These are phyloP conservation scores for Jacana jacana DNA, from an alignment of 2,113 vertebrate species.

Conservation along the genomic window DNA sequence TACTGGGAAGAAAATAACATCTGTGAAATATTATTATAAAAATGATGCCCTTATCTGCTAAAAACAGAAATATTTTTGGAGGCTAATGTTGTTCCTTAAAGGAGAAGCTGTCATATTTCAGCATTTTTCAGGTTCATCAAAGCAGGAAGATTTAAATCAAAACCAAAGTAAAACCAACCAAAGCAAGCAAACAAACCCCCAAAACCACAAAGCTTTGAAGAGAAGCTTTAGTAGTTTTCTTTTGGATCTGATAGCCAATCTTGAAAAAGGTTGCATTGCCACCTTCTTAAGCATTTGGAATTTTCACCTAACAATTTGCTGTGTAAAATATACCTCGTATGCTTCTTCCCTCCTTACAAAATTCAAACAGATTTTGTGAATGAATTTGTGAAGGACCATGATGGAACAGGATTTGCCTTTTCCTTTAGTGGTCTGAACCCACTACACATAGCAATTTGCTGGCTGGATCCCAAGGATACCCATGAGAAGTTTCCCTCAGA, in stretches of 20 bases:
- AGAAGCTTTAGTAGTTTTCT: neutral
- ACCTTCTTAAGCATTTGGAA: neutral
- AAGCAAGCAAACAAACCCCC: neutral
- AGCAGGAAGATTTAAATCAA: neutral
- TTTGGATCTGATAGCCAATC: neutral
- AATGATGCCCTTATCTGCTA: neutral
- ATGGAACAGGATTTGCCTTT: neutral
- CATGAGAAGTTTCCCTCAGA: fast-evolving
- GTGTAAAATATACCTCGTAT: neutral
- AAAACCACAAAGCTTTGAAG: neutral
- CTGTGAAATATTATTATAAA: neutral
- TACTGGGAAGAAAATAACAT: neutral
- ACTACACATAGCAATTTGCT: fast-evolving
- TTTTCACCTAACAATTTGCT: neutral
- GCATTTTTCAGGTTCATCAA: neutral
- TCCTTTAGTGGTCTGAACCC: neutral
- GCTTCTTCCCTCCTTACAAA: neutral
- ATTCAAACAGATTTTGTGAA: neutral
- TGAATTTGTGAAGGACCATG: neutral
- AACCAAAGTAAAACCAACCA: fast-evolving
- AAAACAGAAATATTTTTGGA: neutral
- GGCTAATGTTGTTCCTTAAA: neutral
- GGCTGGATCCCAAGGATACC: neutral
- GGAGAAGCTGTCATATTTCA: neutral
- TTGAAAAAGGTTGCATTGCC: neutral